These are phyloP conservation scores for Trogon surrucura DNA, from an alignment of 2,113 vertebrate species.

Conservation along the genomic window DNA sequence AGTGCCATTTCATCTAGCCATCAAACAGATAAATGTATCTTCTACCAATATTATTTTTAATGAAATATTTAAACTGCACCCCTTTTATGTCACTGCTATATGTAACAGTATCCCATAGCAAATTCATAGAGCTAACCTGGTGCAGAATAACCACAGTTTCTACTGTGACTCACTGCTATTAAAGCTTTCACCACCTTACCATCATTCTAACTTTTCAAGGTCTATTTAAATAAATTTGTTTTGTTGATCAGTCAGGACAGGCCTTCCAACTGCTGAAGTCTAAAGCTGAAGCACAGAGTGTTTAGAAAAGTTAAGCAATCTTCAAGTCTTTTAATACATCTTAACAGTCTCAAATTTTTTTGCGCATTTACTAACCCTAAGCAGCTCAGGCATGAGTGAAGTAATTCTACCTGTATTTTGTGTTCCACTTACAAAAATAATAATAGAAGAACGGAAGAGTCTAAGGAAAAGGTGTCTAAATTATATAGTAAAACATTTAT, in stretches of 20 bases:
- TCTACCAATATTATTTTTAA: background rate
- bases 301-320: background rate
- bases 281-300: background rate
- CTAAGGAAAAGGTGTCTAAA: background rate
- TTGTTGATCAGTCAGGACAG: background rate
- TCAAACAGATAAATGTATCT: background rate
- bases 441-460: background rate
- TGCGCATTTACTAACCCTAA: background rate
- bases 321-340: background rate
- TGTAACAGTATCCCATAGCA: background rate
- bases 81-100: background rate
- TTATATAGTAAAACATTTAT: background rate
- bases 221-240: background rate
- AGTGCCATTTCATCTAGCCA: background rate
- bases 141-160: background rate
- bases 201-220: background rate
- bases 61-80: background rate
- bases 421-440: background rate
- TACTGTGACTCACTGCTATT: background rate
- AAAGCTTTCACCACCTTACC: background rate
- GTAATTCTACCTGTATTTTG: background rate
- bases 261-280: background rate
- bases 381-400: background rate
- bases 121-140: background rate
- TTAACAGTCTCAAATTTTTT: background rate